These are phyloP conservation scores for Pygoscelis antarcticus DNA, from an alignment of 2,113 vertebrate species.

Conservation along the genomic window DNA sequence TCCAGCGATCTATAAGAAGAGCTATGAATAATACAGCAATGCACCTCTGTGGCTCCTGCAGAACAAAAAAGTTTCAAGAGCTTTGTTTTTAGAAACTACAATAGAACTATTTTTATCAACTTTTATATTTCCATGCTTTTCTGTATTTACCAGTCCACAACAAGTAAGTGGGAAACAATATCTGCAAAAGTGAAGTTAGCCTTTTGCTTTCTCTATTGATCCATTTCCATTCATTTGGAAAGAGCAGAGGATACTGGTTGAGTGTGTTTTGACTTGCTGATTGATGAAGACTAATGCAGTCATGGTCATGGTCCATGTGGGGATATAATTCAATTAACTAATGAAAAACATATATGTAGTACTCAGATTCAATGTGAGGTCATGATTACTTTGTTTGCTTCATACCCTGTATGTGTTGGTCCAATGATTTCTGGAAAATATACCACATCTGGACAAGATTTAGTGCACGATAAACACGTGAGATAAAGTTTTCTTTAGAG, in stretches of 20 bases:
- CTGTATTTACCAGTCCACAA: not conserved
- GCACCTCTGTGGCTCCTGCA: not conserved
- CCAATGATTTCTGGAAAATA: not conserved
- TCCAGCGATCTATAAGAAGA: not conserved
- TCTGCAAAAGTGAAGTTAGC: not conserved
- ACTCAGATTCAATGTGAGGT: not conserved
- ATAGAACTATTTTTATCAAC: not conserved
- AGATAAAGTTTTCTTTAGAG: not conserved
- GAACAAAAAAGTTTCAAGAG: not conserved
- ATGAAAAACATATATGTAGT: not conserved
- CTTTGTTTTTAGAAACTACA: not conserved
- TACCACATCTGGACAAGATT: not conserved
- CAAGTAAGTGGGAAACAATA: not conserved
- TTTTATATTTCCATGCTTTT: not conserved
- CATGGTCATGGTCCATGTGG: not conserved
- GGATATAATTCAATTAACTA: constrained; percentile 21
- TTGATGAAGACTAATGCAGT: not conserved
- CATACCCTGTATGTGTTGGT: not conserved
- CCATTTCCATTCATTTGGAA: not conserved
- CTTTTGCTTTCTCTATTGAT: not conserved
- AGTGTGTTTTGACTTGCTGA: not conserved
- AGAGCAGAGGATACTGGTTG: not conserved
- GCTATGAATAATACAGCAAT: not conserved
- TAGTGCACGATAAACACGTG: rapidly evolving
- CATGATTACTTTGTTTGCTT: not conserved